Conservation (phyloP, 2,888 invertebrate species). For the Caenorhabditis japonica region DNA sequence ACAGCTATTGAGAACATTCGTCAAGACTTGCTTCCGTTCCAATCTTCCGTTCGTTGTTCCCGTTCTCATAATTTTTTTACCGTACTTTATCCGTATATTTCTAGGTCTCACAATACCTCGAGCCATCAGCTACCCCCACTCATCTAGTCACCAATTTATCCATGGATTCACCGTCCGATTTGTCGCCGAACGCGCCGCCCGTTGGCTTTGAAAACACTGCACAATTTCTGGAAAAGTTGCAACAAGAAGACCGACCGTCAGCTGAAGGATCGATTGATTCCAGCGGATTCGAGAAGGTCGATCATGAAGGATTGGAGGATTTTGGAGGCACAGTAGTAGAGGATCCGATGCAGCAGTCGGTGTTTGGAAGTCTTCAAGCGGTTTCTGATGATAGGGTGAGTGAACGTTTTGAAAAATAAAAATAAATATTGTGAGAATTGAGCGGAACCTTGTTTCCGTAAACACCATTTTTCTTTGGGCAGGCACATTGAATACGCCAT, state of each 20-base stretch:
- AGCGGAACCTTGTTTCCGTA: no score
- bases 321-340: constrained; percentile 41
- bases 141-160: constrained; percentile 47
- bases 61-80: neutral
- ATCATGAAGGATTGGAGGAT: constrained; percentile 45
- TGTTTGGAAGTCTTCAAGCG: constrained; percentile 52
- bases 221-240: constrained; percentile 36
- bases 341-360: constrained; percentile 57
- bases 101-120: constrained; percentile 50
- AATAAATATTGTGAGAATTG: neutral
- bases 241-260: constrained; percentile 39
- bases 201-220: constrained; percentile 36
- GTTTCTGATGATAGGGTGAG: constrained; percentile 52
- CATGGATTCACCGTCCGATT: constrained; percentile 67
- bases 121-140: constrained; percentile 18
- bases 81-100: neutral
- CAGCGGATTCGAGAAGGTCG: constrained; percentile 64
- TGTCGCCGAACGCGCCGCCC: constrained; percentile 65
- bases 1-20: constrained; percentile 54
- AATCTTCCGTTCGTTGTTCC: constrained; percentile 44
- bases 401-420: neutral
- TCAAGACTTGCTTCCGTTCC: constrained; percentile 50
- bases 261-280: constrained; percentile 62
- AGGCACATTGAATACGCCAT: no score
- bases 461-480: no score